Evolutionary conservation across 2,113 vertebrate species (phyloP).

Genomic region (Nannobrachium achirus): DNA sequence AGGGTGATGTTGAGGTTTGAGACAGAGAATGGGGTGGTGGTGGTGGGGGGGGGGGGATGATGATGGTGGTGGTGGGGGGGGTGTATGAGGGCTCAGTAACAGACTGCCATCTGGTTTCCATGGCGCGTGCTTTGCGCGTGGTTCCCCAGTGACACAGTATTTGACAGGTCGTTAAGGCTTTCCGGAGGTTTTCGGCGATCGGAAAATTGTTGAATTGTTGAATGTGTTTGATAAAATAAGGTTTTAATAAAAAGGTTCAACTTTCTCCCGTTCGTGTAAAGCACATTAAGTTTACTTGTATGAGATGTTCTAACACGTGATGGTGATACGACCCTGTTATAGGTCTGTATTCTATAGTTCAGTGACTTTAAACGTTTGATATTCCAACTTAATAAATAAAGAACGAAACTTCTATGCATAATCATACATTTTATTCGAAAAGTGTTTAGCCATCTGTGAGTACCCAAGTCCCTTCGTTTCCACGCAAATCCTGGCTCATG

Average conservation of each 20-base stretch:
- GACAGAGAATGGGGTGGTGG: conserved; percentile 1
- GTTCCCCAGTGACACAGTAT: conserved; percentile 75
- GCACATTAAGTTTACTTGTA: too few species aligned
- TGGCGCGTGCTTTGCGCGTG: conserved; percentile 83
- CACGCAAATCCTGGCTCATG: too few species aligned
- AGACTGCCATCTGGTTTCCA: conserved; percentile 75
- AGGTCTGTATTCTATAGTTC: too few species aligned
- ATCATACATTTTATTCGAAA: background rate
- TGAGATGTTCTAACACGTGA: too few species aligned
- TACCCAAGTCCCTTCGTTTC: background rate
- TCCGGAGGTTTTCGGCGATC: conserved; percentile 18
- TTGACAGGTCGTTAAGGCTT: conserved; percentile 50
- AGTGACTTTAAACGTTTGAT: background rate
- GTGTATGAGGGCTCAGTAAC: conserved; percentile 53
- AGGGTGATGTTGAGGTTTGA: conserved; percentile 22
- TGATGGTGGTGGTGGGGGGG: conserved; percentile 17
- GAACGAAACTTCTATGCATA: background rate
- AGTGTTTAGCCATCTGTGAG: background rate
- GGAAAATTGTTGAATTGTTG: too few species aligned
- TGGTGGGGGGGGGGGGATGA: conserved; percentile 19
- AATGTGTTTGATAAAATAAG: too few species aligned
- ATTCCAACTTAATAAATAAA: background rate
- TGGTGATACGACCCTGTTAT: too few species aligned
- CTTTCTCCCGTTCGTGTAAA: too few species aligned
- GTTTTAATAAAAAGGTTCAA: too few species aligned